Conservation (phyloP, 2,113 vertebrate genomes). For the Parotia lawesii region DNA sequence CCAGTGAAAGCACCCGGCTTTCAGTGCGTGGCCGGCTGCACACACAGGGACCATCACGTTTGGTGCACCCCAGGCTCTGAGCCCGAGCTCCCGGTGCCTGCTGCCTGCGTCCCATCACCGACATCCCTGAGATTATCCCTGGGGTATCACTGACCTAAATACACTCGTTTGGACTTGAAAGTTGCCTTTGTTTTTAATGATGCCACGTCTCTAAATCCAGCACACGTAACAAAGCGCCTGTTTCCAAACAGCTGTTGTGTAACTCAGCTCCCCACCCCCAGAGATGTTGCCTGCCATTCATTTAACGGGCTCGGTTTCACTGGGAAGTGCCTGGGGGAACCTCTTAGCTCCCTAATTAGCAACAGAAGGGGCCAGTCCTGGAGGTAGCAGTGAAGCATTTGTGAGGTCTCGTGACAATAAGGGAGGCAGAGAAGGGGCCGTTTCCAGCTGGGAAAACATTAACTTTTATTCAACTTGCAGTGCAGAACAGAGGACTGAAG, state of each 20-base stretch:
- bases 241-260: constrained; percentile 48
- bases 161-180: background rate
- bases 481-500: background rate
- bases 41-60: background rate
- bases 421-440: background rate
- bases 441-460: constrained; percentile 32
- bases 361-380: constrained; percentile 28
- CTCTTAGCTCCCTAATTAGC: constrained; percentile 38
- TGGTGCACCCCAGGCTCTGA: background rate
- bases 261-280: background rate
- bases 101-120: background rate
- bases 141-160: constrained; percentile 21
- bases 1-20: fast-evolving
- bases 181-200: constrained; percentile 41
- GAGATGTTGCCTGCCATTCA: background rate
- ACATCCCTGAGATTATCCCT: background rate
- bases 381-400: constrained; percentile 23
- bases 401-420: constrained; percentile 2
- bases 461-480: background rate
- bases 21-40: fast-evolving
- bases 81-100: background rate
- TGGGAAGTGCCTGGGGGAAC: constrained; percentile 34
- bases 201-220: constrained; percentile 9
- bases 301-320: constrained; percentile 39
- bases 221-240: background rate